Conservation (phyloP, 2,797 vertebrate genomes). For the Manis pentadactyla region DNA sequence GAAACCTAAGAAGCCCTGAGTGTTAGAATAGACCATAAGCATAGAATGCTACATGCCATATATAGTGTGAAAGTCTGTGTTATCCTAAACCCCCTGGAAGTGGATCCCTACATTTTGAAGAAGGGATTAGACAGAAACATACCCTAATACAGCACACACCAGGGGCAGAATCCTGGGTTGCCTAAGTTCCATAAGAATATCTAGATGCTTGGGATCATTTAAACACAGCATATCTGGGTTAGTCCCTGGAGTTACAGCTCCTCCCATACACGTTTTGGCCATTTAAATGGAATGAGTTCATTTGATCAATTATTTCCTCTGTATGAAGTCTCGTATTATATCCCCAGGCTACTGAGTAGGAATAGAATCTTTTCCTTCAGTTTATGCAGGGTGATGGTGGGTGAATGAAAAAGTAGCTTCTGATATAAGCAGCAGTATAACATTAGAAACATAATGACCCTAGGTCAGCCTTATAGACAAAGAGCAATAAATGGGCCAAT, state of each 20-base stretch:
- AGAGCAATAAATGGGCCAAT: conserved; percentile 69
- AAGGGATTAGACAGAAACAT: not conserved
- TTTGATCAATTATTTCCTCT: not conserved
- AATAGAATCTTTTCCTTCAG: conserved; percentile 54
- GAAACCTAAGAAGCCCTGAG: not conserved
- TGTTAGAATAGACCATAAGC: not conserved
- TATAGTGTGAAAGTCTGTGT: not conserved
- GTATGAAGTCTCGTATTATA: not conserved
- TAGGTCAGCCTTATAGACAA: conserved; percentile 64
- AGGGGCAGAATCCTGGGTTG: not conserved
- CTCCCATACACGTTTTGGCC: not conserved
- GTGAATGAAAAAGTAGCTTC: conserved; percentile 38
- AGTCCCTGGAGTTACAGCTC: not conserved
- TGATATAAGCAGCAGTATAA: conserved; percentile 57
- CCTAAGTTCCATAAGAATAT: not conserved
- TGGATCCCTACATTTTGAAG: not conserved
- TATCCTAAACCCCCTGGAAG: not conserved
- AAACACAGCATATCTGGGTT: not conserved
- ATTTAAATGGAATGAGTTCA: not conserved
- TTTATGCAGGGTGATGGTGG: not conserved
- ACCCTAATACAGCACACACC: not conserved
- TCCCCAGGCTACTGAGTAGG: not conserved
- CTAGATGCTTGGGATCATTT: not conserved
- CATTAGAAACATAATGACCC: conserved; percentile 76
- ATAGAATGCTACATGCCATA: not conserved